Conservation (phyloP, 2,888 invertebrate genomes). For the Eupithecia tripunctaria region DNA sequence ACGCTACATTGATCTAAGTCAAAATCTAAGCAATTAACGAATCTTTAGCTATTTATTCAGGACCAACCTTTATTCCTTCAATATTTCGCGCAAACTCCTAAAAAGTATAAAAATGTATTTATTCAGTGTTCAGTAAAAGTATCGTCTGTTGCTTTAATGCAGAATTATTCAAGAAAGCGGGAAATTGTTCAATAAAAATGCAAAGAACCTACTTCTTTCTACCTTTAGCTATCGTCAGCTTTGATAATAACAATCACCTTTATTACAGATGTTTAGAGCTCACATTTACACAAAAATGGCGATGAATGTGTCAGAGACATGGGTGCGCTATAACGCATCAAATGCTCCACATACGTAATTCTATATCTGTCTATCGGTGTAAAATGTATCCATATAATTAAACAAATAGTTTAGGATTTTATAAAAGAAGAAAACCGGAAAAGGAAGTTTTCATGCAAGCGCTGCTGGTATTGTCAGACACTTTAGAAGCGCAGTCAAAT, state of each 20-base stretch:
- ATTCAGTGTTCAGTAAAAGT: conserved; percentile 46
- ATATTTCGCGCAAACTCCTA: conserved; percentile 10
- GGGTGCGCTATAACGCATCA: background rate
- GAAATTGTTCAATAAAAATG: conserved; percentile 76
- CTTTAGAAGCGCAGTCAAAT: too few relatives aligned
- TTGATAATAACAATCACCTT: conserved; percentile 12
- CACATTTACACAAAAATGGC: background rate
- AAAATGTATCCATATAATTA: too few relatives aligned
- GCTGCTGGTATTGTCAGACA: too few relatives aligned
- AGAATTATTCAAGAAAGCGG: conserved; percentile 70
- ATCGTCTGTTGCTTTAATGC: conserved; percentile 58
- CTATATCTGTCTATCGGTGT: background rate
- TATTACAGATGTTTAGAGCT: conserved; percentile 9
- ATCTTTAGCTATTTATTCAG: background rate
- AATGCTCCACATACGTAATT: background rate
- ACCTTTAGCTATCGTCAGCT: conserved; percentile 52
- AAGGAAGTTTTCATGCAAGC: too few relatives aligned
- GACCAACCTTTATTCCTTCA: background rate
- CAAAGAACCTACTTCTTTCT: conserved; percentile 68
- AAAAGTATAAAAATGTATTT: conserved; percentile 31
- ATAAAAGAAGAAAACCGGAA: too few relatives aligned
- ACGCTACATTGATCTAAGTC: too few relatives aligned
- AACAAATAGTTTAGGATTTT: too few relatives aligned
- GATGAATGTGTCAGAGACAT: background rate
- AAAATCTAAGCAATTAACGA: background rate